phyloP scores from a whole-genome alignment of 2,113 vertebrate species.

The Otocyon megalotis region DNA sequence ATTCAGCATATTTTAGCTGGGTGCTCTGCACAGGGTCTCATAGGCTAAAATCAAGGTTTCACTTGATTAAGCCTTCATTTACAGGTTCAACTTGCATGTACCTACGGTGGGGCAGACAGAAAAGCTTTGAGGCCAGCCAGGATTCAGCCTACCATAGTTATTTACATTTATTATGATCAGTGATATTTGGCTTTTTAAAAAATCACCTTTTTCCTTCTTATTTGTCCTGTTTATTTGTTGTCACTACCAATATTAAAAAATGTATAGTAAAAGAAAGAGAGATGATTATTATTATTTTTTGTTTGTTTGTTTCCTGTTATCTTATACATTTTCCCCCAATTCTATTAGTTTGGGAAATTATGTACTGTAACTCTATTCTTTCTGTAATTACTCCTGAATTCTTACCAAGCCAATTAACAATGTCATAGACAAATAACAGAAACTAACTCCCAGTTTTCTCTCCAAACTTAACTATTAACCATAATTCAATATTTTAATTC shows the following conservation, averaged over 20 bases:
- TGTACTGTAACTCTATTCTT: not conserved
- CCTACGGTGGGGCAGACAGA: not conserved
- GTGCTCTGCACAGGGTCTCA: not conserved
- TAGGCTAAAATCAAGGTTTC: not conserved
- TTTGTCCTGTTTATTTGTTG: not conserved
- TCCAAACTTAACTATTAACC: constrained; percentile 7
- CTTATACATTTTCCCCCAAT: not conserved
- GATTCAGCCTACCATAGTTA: not conserved
- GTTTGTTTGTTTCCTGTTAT: not conserved
- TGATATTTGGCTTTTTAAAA: not conserved
- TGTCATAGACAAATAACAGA: not conserved
- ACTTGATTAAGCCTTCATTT: not conserved
- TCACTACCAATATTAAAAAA: not conserved
- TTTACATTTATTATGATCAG: not conserved
- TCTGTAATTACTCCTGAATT: constrained; percentile 7
- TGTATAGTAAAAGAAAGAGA: not conserved
- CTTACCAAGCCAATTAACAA: not conserved
- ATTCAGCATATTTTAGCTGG: not conserved
- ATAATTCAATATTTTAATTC: not conserved
- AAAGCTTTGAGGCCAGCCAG: not conserved
- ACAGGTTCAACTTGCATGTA: not conserved
- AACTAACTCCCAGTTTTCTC: not conserved
- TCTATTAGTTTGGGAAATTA: not conserved
- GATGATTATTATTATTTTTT: not conserved
- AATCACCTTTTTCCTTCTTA: not conserved